Base-by-base conservation (phyloP, 2,113 vertebrate species). In the Pungitius pungitius region DNA sequence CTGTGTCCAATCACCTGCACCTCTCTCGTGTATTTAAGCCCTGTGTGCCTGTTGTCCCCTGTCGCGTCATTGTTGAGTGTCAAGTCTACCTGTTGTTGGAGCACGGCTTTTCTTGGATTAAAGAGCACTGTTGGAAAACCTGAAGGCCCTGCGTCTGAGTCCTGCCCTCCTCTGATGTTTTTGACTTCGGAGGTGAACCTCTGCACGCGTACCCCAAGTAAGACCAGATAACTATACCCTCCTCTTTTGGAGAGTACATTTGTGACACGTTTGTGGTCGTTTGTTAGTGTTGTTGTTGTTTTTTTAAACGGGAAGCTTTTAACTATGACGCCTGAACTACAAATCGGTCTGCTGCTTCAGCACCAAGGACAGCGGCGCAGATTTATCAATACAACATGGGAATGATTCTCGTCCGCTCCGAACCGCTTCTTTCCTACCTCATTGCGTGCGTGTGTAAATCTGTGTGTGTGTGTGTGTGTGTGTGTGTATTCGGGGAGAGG, bases 161-260 rank as follows among this genome's bases (percentile, higher is more conserved):
- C n/a, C n/a, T n/a, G n/a, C n/a, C n/a, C n/a, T n/a, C n/a, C n/a
- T n/a, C 2, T 37, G 7, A 30, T 39, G 7, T 24, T 26, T 49
- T 40, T 55, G 22, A 58, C 64, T 39, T 27, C 35, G 57, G 27
- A 40, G 43, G 35, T 54, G 26, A 49, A 26, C 35, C 14, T 42
- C 51, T 69, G 54, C 27, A 47, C 43, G 73, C 30, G 71, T 63
- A 54, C 52, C 43, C 55, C 40, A 59, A 67, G 59, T 49, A 73
- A 75, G 82, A 83, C 55, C 40, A 59, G 69, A 59, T 54, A 73
- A 75, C 80, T 82, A 85, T 1, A 51, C 30, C 56, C 4, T 1
- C 13, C 26, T 55, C 62, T 18, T 42, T 1, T 18, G 3, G 18
- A 65, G 47, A 77, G 42, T 54, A 81, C 77, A 73, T 42, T 9